Evolutionary conservation across 2,113 vertebrate genomes (phyloP), one percentile per base, ranked within the genome.

Genomic region (Sus scrofa): DNA sequence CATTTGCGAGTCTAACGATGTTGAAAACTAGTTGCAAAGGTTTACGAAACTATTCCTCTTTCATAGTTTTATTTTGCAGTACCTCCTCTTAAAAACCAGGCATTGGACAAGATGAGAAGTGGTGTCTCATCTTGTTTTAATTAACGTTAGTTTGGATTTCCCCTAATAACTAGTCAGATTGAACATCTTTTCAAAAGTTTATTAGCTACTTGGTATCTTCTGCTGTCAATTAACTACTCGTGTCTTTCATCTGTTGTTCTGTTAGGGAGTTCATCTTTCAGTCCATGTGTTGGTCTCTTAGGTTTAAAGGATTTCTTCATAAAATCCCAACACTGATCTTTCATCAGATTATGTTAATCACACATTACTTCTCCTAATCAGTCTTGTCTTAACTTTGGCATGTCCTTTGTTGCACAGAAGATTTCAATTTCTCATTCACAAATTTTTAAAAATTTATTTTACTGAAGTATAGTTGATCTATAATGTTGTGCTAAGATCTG

Each of bases 201-300:
- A 2, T 65, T 6, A 16, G 50, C 18, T 71, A 2, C 16, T 30
- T 11, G 3, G 16, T 2, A 7, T 1, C 6, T 7, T 37, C 56
- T 50, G n/a, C 27, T 39, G 0, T 14, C 75, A 15, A 11, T 3
- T 6, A 74, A 37, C n/a, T 0, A 12, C 26, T 10, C 0, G 0
- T 4, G 18, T 32, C 39, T 67, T 52, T 26, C 19, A 3, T 16
- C 19, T 16, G 3, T 34, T 32, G 58, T 84, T 24, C 77, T 62
- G 1, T 19, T 9, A 18, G 54, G 8, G 30, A 15, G 52, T 56
- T 30, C 37, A 11, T 30, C 30, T 60, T 62, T 16, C 13, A 7
- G 26, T 30, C 52, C 27, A 22, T 37, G 9, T 27, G 19, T 52
- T 15, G 13, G 11, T 52, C 34, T 32, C 8, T 15, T 50, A 22